Evolutionary conservation across 1,140 invertebrate species (phyloP).

Genomic region (Hesperophylax magnus): DNA sequence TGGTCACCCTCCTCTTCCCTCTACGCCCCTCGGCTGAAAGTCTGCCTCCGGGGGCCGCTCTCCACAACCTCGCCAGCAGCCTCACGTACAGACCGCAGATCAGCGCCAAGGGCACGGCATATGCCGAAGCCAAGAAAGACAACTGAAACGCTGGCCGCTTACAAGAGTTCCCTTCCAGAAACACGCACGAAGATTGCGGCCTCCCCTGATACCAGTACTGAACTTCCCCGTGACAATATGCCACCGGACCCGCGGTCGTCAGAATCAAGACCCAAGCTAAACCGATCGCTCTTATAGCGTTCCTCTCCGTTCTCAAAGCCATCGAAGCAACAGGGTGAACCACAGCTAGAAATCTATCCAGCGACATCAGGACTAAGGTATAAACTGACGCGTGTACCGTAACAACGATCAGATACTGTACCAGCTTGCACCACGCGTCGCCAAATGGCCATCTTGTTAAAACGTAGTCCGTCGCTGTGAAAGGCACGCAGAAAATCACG

Average conservation of each 20-base stretch:
- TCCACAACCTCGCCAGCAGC: slow-evolving; percentile 92
- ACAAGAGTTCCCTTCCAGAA: slow-evolving; percentile 78
- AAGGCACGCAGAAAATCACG: slow-evolving; percentile 96
- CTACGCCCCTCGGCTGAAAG: slow-evolving; percentile 78
- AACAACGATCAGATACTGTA: slow-evolving; percentile 84
- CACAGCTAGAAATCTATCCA: slow-evolving; percentile 95
- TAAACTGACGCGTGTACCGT: slow-evolving; percentile 95
- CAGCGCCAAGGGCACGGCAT: slow-evolving; percentile 86
- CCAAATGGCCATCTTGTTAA: slow-evolving; percentile 93
- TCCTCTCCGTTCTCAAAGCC: slow-evolving; percentile 88
- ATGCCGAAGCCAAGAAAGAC: slow-evolving; percentile 88
- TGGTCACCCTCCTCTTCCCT: slow-evolving; percentile 91
- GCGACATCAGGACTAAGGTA: slow-evolving; percentile 94
- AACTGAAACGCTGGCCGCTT: slow-evolving; percentile 80
- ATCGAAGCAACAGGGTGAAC: slow-evolving; percentile 94
- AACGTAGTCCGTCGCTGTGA: slow-evolving; percentile 91
- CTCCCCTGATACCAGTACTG: slow-evolving; percentile 74
- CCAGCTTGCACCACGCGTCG: slow-evolving; percentile 90
- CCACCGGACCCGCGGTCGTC: slow-evolving; percentile 81
- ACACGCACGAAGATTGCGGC: slow-evolving; percentile 77
- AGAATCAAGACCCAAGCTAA: slow-evolving; percentile 88
- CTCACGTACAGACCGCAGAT: slow-evolving; percentile 92
- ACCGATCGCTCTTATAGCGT: slow-evolving; percentile 83
- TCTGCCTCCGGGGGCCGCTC: slow-evolving; percentile 82
- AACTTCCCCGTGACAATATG: slow-evolving; percentile 85